Base-by-base conservation (phyloP, 2,797 vertebrate genomes). In the Rhyacichthys aspro region DNA sequence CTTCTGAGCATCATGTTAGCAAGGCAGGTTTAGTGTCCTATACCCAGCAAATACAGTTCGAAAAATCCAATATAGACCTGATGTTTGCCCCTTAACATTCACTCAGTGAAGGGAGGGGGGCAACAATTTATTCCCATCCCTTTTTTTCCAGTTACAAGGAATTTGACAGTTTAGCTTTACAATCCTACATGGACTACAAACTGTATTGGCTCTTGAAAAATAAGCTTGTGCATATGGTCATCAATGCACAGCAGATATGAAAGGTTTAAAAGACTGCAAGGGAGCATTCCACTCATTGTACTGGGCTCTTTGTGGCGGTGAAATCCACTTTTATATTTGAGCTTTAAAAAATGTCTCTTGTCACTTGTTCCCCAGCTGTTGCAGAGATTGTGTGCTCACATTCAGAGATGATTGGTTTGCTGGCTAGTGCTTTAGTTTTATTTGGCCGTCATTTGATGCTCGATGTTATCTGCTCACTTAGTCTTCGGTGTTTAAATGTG, bases 381-480 rank as follows among this genome's bases (percentile, higher is more conserved):
- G 41, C 70, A 59, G 56, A 65, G 52, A 44, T 23, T 12, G 9
- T 69, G 10, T 55, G 48, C 53, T 42, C 55, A 55, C 59, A 66
- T 8, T 14, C 45, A 55, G 37, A 60, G 48, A 44, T 39, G 19
- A 57, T 62, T 67, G 49, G 52, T 62, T 45, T 59, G 57, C 52
- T 65, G 63, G 43, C 70, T 74, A 76, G 65, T 32, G 63, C 74
- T 69, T 83, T 63, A 63, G 62, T 83, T 76, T 76, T 52, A 58
- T 34, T 62, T 19, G 3, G 53, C 50, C 49, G 71, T 74, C 55
- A 62, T 69, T 82, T 74, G 69, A 62, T 56, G 41, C 67, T 79
- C 43, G 69, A 75, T 83, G 76, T 77, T 84, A 87, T 89, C 86
- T 86, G 76, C 67, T 80, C 78, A 81, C 73, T 81, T 81, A 69